A percentile compares a stretch with the other conserved stretches of the same genome.
Evolutionary conservation across 2,888 invertebrate genomes (phyloP).

Genomic region (Cosmia pyralina): DNA sequence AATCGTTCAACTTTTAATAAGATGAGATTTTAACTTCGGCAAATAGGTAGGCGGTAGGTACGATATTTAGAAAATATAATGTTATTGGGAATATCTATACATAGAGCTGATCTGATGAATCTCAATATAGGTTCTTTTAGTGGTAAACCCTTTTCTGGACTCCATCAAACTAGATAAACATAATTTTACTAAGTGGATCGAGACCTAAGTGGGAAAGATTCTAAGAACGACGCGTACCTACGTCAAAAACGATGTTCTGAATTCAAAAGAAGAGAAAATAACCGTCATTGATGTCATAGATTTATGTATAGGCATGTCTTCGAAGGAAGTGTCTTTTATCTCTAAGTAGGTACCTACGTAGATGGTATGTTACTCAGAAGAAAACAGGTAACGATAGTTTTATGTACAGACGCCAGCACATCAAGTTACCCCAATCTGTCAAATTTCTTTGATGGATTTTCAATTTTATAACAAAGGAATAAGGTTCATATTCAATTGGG

Average conservation of each 20-base stretch:
- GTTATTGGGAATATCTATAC: not conserved
- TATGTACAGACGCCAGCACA: no score
- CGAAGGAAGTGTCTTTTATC: not conserved
- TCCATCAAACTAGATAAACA: not conserved
- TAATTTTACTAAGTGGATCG: not conserved
- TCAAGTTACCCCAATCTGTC: no score
- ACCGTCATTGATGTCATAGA: not conserved
- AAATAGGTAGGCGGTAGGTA: conserved; percentile 12
- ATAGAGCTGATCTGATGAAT: not conserved
- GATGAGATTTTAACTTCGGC: conserved; percentile 41
- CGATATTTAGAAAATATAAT: conserved; percentile 10
- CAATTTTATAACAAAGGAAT: no score
- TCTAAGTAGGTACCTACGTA: no score
- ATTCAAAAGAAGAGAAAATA: not conserved
- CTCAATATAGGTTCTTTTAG: not conserved
- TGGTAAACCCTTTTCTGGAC: not conserved
- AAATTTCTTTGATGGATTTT: no score
- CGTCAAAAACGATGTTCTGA: not conserved
- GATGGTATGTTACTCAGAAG: no score
- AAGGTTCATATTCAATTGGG: no score
- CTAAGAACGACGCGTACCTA: no score
- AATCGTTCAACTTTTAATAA: conserved; percentile 60
- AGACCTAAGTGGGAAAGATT: not conserved
- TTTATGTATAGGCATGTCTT: not conserved
- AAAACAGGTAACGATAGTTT: no score